Evolutionary conservation across 2,797 vertebrate genomes (phyloP), one percentile per base, ranked within the genome.

Genomic region (Coracias cyanogaster): DNA sequence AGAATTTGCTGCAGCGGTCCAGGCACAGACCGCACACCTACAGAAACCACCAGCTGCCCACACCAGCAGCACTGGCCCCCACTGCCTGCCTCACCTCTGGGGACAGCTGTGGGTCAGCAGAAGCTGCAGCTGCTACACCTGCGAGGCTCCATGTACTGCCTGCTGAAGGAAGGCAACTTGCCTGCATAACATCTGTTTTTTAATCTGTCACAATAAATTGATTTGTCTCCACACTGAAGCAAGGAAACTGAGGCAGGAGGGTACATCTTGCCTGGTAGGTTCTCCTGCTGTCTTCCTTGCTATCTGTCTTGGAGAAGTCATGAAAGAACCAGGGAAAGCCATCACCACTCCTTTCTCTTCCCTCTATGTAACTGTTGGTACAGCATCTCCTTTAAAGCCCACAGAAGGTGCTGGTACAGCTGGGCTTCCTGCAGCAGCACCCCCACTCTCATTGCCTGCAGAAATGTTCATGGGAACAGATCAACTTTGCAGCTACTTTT

Each of bases 141-240:
- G 16, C 0, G 0, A 74, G 48, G 19, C 21, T 46, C 6, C 43
- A 2, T 2, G 1, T 12, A 22, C 45, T 3, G 1, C 37, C 12
- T 2, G 2, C 33, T 9, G 73, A 78, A 86, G 46, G 17, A 76
- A 28, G 29, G 7, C 0, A 0, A 11, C 22, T 29, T 26, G 14
- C 10, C 4, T 37, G 37, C 0, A 0, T n/a, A 54, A 31, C 9
- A n/a, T 12, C 15, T 37, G 17, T 10, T 29, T 66, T 45, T 35
- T 6, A 4, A 39, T 83, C 33, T 79, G 7, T 82, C 11, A 2
- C 9, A 45, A 86, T 24, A 26, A 8, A 13, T 19, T 54, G 9
- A 29, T 41, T 65, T 57, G 22, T 91, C 70, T 77, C 52, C 28
- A 17, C 6, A 2, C 6, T 19, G 16, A 65, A 62, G 28, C 28